phyloP scores from a whole-genome alignment of 2,797 vertebrate species.

The Pseudochirops cupreus region DNA sequence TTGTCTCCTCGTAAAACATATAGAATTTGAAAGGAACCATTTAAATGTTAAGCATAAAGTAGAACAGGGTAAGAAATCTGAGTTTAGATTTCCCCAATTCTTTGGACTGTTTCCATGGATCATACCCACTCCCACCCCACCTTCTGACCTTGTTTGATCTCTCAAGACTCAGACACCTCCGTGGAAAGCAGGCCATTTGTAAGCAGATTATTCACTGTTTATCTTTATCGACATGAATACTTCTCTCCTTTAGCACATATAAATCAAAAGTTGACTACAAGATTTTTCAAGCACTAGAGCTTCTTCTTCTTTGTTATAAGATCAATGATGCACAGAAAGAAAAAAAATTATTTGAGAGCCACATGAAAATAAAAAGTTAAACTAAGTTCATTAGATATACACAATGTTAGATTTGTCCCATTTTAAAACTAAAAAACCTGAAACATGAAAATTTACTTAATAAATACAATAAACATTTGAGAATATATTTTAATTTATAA shows the following conservation, averaged over 20 bases:
- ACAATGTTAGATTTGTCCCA: background rate
- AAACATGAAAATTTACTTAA: background rate
- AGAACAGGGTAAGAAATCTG: background rate
- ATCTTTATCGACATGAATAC: background rate
- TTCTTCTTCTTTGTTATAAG: background rate
- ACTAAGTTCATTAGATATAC: background rate
- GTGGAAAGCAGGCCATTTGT: background rate
- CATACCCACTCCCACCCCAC: background rate
- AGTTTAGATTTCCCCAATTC: background rate
- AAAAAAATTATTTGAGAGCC: background rate
- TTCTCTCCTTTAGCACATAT: background rate
- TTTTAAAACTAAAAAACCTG: background rate
- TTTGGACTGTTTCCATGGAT: background rate
- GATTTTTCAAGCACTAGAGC: no score
- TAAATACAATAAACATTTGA: background rate
- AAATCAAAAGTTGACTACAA: background rate
- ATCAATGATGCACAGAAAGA: background rate
- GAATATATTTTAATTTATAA: background rate
- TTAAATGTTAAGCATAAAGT: background rate
- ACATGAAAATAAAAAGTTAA: background rate
- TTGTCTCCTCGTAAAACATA: background rate
- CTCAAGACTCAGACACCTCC: background rate
- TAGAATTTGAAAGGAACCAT: background rate
- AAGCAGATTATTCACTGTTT: background rate
- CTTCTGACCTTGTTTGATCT: background rate